Conservation (phyloP, 2,113 vertebrate genomes). For the Strigops habroptila region DNA sequence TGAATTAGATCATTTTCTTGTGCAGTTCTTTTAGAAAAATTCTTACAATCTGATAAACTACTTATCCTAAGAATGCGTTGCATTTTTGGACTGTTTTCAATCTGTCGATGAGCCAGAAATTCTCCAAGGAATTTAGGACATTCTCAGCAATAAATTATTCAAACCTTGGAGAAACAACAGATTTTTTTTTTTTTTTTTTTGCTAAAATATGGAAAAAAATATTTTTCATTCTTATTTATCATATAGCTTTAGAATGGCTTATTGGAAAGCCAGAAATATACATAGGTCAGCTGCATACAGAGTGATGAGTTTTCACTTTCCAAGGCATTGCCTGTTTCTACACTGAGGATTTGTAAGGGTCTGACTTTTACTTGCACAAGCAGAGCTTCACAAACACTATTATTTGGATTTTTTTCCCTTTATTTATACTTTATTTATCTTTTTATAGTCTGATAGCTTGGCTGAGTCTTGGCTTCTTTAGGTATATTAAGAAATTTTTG, state of each 20-base stretch:
- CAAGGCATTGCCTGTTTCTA: background rate
- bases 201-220: background rate
- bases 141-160: background rate
- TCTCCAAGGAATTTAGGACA: background rate
- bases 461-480: background rate
- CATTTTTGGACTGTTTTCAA: constrained; percentile 1
- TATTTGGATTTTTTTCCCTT: background rate
- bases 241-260: background rate
- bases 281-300: background rate
- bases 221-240: background rate
- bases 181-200: background rate
- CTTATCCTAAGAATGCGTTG: background rate
- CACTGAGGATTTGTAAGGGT: background rate
- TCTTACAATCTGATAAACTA: background rate
- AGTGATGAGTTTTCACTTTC: background rate
- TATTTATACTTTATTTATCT: background rate
- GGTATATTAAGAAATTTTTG: constrained; percentile 47
- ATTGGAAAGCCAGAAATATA: background rate
- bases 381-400: background rate
- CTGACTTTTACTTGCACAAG: background rate
- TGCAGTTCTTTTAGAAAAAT: background rate
- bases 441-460: background rate
- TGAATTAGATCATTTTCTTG: constrained; percentile 3
- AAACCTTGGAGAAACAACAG: background rate
- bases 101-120: background rate